Evolutionary conservation across 2,113 vertebrate genomes (phyloP).

Genomic region (Chlorodrepanis virens): DNA sequence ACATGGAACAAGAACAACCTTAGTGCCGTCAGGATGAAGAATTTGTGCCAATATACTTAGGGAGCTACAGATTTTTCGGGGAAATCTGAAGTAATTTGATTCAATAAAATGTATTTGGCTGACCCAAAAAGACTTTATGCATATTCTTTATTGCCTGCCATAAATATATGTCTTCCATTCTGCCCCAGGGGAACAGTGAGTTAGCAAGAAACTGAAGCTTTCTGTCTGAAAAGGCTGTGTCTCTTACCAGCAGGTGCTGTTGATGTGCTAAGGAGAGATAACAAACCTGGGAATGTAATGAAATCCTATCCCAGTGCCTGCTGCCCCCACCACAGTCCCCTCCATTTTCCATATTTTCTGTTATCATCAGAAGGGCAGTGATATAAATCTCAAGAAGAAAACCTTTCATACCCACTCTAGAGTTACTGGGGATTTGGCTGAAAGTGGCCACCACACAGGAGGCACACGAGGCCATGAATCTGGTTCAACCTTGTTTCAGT

Average conservation of each 20-base stretch:
- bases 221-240: background rate
- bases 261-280: background rate
- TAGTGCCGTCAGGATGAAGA: background rate
- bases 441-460: background rate
- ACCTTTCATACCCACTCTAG: background rate
- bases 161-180: conserved; percentile 21
- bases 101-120: conserved; percentile 2
- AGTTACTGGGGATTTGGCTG: background rate
- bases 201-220: background rate
- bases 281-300: background rate
- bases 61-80: background rate
- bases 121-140: background rate
- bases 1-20: background rate
- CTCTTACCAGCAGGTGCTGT: background rate
- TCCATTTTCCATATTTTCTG: background rate
- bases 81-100: conserved; percentile 19
- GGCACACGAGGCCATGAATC: background rate
- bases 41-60: background rate
- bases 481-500: background rate
- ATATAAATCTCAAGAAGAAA: background rate
- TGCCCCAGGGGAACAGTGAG: background rate
- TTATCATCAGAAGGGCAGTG: background rate
- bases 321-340: background rate
- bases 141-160: background rate
- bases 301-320: background rate